Conservation (phyloP, 1,140 invertebrate species). For the Sesamia nonagrioides region DNA sequence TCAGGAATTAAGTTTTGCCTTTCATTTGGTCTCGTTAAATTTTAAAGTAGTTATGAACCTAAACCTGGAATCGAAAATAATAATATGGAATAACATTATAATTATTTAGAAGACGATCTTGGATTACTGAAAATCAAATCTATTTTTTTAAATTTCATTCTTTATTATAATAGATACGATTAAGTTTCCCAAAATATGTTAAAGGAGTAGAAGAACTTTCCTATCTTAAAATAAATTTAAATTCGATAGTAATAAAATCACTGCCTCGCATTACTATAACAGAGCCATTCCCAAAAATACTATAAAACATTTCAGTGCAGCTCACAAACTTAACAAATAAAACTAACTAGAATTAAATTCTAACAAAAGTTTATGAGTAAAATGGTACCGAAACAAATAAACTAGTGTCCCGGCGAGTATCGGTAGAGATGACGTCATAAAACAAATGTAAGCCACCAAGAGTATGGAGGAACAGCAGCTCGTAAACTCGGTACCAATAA, state of each 20-base stretch:
- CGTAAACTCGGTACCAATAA: slow-evolving; percentile 84
- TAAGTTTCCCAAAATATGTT: too few relatives aligned
- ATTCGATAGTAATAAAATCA: background rate
- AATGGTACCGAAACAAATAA: slow-evolving; percentile 45
- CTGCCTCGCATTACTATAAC: background rate
- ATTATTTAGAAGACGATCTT: too few relatives aligned
- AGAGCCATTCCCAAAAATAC: slow-evolving; percentile 11
- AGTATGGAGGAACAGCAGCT: slow-evolving; percentile 64
- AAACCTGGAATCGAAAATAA: too few relatives aligned
- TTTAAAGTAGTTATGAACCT: too few relatives aligned
- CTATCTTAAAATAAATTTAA: too few relatives aligned
- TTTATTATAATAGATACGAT: too few relatives aligned
- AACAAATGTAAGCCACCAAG: slow-evolving; percentile 74
- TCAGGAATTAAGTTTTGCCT: too few relatives aligned
- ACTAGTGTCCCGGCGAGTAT: slow-evolving; percentile 52
- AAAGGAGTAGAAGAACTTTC: too few relatives aligned
- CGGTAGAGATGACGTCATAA: slow-evolving; percentile 66
- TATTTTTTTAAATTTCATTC: too few relatives aligned
- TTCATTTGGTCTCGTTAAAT: too few relatives aligned
- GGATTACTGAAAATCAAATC: too few relatives aligned
- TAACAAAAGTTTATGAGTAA: slow-evolving; percentile 46
- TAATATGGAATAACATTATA: too few relatives aligned
- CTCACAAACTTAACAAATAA: slow-evolving; percentile 25
- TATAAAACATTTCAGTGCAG: slow-evolving; percentile 26
- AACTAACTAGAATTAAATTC: slow-evolving; percentile 44